These are phyloP conservation scores for Onychostruthus taczanowskii DNA, from an alignment of 2,113 vertebrate genomes.

Conservation along the genomic window DNA sequence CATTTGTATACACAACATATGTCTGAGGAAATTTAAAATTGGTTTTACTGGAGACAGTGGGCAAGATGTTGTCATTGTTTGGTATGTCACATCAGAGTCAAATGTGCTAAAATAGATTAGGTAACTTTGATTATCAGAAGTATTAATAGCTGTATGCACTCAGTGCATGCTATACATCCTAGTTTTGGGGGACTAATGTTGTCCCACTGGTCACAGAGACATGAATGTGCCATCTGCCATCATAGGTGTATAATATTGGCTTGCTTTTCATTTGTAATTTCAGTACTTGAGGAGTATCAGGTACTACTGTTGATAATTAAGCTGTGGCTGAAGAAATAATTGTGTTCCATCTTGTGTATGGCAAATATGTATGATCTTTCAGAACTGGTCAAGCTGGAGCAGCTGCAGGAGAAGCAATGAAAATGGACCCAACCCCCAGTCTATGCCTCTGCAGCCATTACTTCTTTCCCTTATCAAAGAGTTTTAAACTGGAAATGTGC, in stretches of 20 bases:
- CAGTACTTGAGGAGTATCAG: background rate
- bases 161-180: background rate
- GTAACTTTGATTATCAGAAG: background rate
- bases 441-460: background rate
- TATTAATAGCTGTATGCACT: background rate
- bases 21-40: background rate
- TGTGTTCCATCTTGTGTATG: background rate
- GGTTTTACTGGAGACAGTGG: background rate
- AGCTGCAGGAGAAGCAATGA: background rate
- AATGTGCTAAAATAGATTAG: background rate
- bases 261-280: background rate
- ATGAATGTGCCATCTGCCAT: background rate
- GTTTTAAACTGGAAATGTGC: background rate
- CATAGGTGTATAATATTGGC: background rate
- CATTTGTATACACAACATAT: rapidly evolving
- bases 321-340: background rate
- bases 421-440: background rate
- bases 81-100: background rate
- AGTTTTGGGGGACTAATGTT: background rate
- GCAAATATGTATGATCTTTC: background rate
- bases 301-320: background rate
- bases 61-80: background rate
- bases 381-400: background rate
- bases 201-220: background rate
- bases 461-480: background rate